phyloP scores from a whole-genome alignment of 2,888 invertebrate genomes.

The Hanleya hanleyi region DNA sequence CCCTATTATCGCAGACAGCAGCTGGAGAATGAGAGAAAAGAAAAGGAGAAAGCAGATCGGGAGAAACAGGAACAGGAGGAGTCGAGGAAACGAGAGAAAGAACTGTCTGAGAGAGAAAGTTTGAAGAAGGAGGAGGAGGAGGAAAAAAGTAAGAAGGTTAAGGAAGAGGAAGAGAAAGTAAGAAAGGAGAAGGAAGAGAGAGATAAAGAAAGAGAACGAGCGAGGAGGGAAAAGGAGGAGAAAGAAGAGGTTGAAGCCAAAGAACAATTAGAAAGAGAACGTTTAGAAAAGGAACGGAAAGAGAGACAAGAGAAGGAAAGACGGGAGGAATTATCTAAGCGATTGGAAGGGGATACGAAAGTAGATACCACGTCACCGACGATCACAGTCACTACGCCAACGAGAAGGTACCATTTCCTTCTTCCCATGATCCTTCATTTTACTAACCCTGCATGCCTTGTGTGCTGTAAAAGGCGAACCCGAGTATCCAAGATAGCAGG shows the following conservation, averaged over 20 bases:
- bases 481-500: too few relatives aligned
- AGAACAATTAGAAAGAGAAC: not conserved
- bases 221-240: not conserved
- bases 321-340: not conserved
- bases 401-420: too few relatives aligned
- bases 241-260: not conserved
- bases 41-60: constrained; percentile 12
- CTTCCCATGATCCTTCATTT: too few relatives aligned
- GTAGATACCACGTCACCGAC: too few relatives aligned
- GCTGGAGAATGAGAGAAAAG: constrained; percentile 42
- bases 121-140: not conserved
- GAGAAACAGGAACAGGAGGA: not conserved
- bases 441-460: too few relatives aligned
- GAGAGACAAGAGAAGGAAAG: not conserved
- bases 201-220: too few relatives aligned
- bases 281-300: not conserved
- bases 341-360: too few relatives aligned
- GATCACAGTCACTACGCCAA: too few relatives aligned
- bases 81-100: not conserved
- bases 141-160: not conserved
- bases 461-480: too few relatives aligned
- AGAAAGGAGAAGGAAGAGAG: not conserved
- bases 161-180: not conserved
- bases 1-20: constrained; percentile 56
- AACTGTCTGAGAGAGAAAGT: not conserved